Conservation (phyloP, 2,113 vertebrate species). For the Ptyas mucosa region DNA sequence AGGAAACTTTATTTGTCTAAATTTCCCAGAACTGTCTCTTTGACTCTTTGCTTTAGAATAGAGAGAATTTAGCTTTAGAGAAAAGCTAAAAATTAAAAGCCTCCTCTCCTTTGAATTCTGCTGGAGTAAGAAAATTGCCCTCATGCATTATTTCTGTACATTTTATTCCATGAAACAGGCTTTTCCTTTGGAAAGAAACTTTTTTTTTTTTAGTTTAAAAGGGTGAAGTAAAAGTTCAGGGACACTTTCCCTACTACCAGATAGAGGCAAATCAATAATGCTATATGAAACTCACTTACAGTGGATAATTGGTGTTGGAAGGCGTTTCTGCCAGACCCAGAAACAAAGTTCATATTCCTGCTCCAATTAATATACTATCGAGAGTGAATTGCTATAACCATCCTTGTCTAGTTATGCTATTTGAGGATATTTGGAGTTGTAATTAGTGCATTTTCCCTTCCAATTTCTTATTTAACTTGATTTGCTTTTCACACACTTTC, state of each 20-base stretch:
- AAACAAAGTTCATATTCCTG: not conserved
- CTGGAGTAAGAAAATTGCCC: not conserved
- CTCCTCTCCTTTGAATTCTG: not conserved
- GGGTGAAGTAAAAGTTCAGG: constrained; percentile 7
- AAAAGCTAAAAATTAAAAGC: constrained; percentile 28
- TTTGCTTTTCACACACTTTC: not conserved
- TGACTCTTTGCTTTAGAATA: not conserved
- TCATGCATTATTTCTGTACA: not conserved
- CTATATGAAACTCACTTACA: not conserved
- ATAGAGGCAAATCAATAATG: constrained; percentile 20
- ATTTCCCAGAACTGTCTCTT: not conserved
- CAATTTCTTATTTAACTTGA: not conserved
- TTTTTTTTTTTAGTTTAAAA: constrained; percentile 48
- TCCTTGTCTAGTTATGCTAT: not conserved
- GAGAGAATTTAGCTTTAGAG: not conserved
- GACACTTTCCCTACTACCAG: constrained; percentile 3
- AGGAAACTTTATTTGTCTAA: not conserved
- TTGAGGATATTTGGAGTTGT: not conserved
- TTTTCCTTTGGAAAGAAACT: not conserved
- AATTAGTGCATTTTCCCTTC: not conserved
- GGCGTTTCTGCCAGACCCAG: not conserved
- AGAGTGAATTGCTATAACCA: not conserved
- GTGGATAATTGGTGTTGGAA: not conserved
- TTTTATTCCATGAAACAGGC: not conserved
- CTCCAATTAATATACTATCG: not conserved